A percentile compares a stretch with the other conserved stretches of the same genome.
Conservation (phyloP, 2,113 vertebrate species). For the Fukomys damarensis region DNA sequence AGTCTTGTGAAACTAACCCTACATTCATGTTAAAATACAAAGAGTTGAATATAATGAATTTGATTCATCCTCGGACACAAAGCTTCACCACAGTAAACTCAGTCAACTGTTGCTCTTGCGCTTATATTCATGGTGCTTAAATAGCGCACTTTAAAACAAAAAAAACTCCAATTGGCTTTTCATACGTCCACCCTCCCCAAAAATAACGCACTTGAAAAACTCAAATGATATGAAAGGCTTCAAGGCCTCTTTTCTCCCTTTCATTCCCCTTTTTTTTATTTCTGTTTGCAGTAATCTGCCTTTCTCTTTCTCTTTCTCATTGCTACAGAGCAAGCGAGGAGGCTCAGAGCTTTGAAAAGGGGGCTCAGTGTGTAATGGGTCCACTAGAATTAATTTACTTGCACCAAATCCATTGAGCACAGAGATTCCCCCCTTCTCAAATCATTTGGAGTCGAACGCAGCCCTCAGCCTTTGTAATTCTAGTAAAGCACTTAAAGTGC, state of each 20-base stretch:
- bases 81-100: slow-evolving; percentile 92
- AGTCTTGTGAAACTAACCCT: slow-evolving; percentile 90
- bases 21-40: slow-evolving; percentile 92
- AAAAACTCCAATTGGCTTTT: slow-evolving; percentile 92
- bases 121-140: slow-evolving; percentile 92
- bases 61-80: slow-evolving; percentile 91
- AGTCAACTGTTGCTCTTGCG: slow-evolving; percentile 93
- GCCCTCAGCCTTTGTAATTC: slow-evolving; percentile 99
- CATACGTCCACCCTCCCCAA: slow-evolving; percentile 91
- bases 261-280: slow-evolving; percentile 90
- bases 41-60: slow-evolving; percentile 90
- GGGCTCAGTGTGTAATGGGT: slow-evolving; percentile 92
- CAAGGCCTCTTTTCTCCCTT: slow-evolving; percentile 92
- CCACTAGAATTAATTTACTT: slow-evolving; percentile 94
- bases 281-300: slow-evolving; percentile 94
- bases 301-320: slow-evolving; percentile 92
- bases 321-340: slow-evolving; percentile 94
- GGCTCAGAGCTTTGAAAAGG: slow-evolving; percentile 92
- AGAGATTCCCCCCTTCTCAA: slow-evolving; percentile 85
- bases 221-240: slow-evolving; percentile 93
- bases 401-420: slow-evolving; percentile 92
- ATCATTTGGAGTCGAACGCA: slow-evolving; percentile 94
- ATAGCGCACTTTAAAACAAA: slow-evolving; percentile 92
- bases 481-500: slow-evolving; percentile 99
- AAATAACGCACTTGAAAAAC: slow-evolving; percentile 94